These are phyloP conservation scores for Hexactinellida sp. DNA, from an alignment of 37 sponge, comb jelly and placozoan genomes.

Conservation along the genomic window DNA sequence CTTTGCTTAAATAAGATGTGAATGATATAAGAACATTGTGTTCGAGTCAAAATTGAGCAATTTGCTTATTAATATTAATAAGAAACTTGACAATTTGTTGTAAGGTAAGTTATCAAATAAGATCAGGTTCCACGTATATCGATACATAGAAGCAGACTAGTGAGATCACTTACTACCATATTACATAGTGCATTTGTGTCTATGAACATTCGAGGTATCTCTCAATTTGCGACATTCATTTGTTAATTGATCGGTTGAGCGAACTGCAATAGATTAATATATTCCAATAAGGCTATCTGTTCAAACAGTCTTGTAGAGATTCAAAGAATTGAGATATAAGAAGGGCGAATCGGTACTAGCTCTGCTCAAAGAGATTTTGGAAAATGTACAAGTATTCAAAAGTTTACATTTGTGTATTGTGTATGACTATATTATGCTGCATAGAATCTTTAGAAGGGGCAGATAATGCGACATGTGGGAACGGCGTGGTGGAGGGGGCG, in stretches of 20 bases:
- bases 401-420: background rate
- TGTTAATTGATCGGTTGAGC: background rate
- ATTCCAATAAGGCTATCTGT: background rate
- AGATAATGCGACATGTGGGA: background rate
- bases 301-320: background rate
- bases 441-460: background rate
- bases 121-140: too few species aligned
- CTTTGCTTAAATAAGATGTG: too few species aligned
- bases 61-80: too few species aligned
- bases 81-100: too few species aligned
- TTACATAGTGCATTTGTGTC: too few species aligned
- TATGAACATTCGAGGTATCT: too few species aligned
- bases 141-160: too few species aligned
- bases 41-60: too few species aligned
- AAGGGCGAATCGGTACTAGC: background rate
- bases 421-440: background rate
- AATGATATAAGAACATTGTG: too few species aligned
- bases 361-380: too few species aligned
- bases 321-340: background rate
- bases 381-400: background rate
- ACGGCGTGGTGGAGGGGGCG: background rate
- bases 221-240: background rate
- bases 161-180: too few species aligned
- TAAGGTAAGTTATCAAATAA: too few species aligned
- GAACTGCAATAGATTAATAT: background rate